Evolutionary conservation across 2,113 vertebrate species (phyloP), one percentile per base, ranked within the genome.

Genomic region (Chamaea fasciata): DNA sequence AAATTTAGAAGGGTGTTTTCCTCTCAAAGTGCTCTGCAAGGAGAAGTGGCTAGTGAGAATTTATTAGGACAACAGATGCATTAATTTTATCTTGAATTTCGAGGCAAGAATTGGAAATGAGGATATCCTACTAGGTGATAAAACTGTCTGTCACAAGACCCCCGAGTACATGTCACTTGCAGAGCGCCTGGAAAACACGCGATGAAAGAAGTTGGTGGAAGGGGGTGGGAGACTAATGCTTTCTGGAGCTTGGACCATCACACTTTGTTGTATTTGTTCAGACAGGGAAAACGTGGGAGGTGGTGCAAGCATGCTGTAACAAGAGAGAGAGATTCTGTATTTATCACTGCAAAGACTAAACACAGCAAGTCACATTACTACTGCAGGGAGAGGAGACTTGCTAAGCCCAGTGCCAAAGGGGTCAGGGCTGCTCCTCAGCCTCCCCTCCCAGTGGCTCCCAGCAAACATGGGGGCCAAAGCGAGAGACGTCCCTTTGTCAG

Each of bases 61-160:
- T 97, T 95, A 96, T 97, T 93, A 91, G 85, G 97, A 97, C 94
- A 95, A 96, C 95, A 96, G 95, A 93, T 97, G 90, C 96, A 95
- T 96, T 97, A 97, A 97, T 93, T 97, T 97, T 97, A 95, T 97
- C 83, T 60, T 70, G 86, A 81, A 95, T 96, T 98, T 97, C 88
- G 93, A 97, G 96, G 92, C 94, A 96, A 80, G 94, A 96, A 92
- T 88, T 97, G 92, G 94, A 97, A 98, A 97, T 93, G 91, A 97
- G 90, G 95, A 82, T 97, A 94, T 97, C 95, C 95, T 95, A 97
- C 97, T 96, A 97, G 98, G 97, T 95, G 96, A 97, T 96, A 97
- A 97, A 98, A 97, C 92, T 89, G 95, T 97, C 96, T 97, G 97
- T 97, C 96, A 97, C 79, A 97, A 97, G 96, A 97, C 74, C 95